A percentile compares a stretch with the other conserved stretches of the same genome.
Conservation (phyloP, 2,888 invertebrate species). For the Drosophila buzzatii region DNA sequence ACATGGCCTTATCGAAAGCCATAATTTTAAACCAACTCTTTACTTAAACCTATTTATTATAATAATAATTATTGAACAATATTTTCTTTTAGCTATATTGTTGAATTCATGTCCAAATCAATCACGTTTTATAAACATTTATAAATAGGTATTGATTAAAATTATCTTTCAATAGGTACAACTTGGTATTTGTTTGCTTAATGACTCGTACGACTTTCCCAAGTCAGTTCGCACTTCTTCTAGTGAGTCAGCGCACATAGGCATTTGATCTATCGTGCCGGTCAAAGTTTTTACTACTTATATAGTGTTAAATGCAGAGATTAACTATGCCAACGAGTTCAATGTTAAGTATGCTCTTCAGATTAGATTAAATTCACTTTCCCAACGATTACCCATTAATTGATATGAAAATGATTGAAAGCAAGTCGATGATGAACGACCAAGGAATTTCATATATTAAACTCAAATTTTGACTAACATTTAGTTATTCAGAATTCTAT, state of each 20-base stretch:
- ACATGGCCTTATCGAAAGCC: not conserved
- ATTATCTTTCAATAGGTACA: not conserved
- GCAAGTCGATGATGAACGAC: not conserved
- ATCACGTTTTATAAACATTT: not conserved
- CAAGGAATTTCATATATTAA: not conserved
- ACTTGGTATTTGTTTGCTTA: not conserved
- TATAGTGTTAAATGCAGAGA: not conserved
- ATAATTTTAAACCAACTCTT: not conserved
- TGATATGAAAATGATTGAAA: not conserved
- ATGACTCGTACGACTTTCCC: slow-evolving; percentile 1
- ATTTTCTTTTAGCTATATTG: not conserved
- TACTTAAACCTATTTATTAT: not conserved
- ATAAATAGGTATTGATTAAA: not conserved
- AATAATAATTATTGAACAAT: not conserved
- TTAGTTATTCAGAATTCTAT: not conserved
- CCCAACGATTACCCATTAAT: not conserved
- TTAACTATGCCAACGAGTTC: not conserved
- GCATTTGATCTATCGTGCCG: not conserved
- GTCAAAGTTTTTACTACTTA: not conserved
- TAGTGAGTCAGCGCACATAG: not conserved
- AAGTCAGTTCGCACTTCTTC: not conserved
- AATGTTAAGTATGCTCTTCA: not conserved
- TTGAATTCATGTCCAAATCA: not conserved
- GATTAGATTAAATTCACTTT: slow-evolving; percentile 2
- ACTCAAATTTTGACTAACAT: too few species aligned